Conservation (phyloP, 2,797 vertebrate species). For the Syngnathus acus region DNA sequence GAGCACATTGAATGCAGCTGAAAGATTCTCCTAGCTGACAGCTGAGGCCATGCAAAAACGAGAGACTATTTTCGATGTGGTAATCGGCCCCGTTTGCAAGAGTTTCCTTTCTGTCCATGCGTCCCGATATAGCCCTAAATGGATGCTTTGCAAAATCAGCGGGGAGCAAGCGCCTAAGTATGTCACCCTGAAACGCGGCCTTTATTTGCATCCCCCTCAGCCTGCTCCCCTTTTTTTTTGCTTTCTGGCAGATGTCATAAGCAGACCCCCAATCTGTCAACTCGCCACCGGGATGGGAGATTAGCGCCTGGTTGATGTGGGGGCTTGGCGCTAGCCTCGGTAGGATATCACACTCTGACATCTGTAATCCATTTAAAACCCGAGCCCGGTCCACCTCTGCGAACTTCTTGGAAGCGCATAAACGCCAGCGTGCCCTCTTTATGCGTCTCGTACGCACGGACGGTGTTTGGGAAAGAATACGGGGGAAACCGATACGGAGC, state of each 20-base stretch:
- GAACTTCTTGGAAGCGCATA: slow-evolving; percentile 14
- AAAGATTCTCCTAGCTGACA: slow-evolving; percentile 36
- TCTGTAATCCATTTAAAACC: slow-evolving; percentile 15
- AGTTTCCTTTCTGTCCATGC: slow-evolving; percentile 54
- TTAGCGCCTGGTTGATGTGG: slow-evolving; percentile 35
- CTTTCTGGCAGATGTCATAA: slow-evolving; percentile 15
- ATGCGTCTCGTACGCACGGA: not conserved
- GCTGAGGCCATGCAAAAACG: slow-evolving; percentile 32
- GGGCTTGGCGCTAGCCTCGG: slow-evolving; percentile 23
- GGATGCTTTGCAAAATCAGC: slow-evolving; percentile 39
- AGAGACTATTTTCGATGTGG: slow-evolving; percentile 53
- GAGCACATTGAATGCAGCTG: not conserved
- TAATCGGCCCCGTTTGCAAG: slow-evolving; percentile 41
- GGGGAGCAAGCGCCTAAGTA: slow-evolving; percentile 10
- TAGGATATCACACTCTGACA: slow-evolving; percentile 28
- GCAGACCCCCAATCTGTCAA: slow-evolving; percentile 22
- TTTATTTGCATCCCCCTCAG: slow-evolving; percentile 3
- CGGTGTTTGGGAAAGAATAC: not conserved
- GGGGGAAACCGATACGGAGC: not conserved
- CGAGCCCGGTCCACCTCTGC: slow-evolving; percentile 8
- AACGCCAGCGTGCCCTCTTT: not conserved
- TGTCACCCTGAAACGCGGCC: slow-evolving; percentile 18
- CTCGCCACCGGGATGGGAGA: slow-evolving; percentile 27
- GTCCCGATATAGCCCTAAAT: slow-evolving; percentile 58
- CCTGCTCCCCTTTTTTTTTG: slow-evolving; percentile 1